Conservation (phyloP, 2,113 vertebrate species). For the Sciurus niger region DNA sequence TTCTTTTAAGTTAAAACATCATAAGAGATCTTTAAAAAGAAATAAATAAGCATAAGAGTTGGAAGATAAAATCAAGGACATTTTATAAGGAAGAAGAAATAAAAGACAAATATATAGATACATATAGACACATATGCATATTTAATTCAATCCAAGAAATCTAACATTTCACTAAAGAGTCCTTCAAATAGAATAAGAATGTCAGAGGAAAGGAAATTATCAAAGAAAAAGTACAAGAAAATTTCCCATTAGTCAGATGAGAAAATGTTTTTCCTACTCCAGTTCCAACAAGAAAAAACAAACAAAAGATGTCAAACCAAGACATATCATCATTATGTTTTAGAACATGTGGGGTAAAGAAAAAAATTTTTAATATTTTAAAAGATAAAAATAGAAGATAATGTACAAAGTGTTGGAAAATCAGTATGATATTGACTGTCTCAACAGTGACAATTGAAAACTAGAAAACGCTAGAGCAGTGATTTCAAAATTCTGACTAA, state of each 20-base stretch:
- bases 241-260: background rate
- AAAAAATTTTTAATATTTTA: background rate
- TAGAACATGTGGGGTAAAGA: background rate
- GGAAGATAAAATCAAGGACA: slow-evolving; percentile 47
- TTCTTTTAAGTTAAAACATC: slow-evolving; percentile 37
- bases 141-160: background rate
- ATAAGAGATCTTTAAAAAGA: slow-evolving; percentile 28
- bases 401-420: slow-evolving; percentile 25
- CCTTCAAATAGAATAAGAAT: background rate
- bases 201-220: slow-evolving; percentile 37
- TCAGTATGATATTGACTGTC: background rate
- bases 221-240: slow-evolving; percentile 25
- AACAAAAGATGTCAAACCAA: background rate
- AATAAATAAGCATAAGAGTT: slow-evolving; percentile 44
- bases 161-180: slow-evolving; percentile 37
- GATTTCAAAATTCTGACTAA: slow-evolving; percentile 8
- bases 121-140: background rate
- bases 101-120: background rate
- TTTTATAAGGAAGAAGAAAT: slow-evolving; percentile 10
- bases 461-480: background rate
- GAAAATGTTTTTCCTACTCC: slow-evolving; percentile 12
- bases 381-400: slow-evolving; percentile 7
- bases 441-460: background rate
- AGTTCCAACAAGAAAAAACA: background rate
- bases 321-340: background rate